phyloP scores from a whole-genome alignment of 2,888 invertebrate species.

The Drosophila ezoana region DNA sequence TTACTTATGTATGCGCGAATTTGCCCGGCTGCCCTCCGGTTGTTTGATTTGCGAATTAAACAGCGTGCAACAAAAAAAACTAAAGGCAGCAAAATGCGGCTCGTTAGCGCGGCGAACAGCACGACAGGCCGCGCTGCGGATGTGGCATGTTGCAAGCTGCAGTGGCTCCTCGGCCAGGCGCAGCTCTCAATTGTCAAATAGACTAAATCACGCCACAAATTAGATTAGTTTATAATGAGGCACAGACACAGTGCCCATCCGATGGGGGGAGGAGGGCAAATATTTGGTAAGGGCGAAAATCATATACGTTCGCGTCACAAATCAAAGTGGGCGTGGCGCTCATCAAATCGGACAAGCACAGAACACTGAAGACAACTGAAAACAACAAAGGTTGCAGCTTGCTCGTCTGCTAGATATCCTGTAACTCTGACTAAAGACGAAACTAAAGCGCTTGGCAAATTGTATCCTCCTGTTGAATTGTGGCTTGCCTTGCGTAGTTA shows the following conservation, averaged over 20 bases:
- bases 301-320: neutral
- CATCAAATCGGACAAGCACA: conserved; percentile 47
- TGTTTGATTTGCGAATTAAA: conserved; percentile 80
- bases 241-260: neutral
- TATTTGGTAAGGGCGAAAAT: neutral
- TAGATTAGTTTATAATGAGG: conserved; percentile 61
- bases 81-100: conserved; percentile 20
- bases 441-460: no score
- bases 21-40: conserved; percentile 67
- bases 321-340: conserved; percentile 54
- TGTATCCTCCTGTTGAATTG: no score
- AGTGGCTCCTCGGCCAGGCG: neutral
- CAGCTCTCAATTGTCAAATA: conserved; percentile 49
- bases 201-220: conserved; percentile 37
- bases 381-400: neutral
- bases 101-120: conserved; percentile 52
- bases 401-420: neutral
- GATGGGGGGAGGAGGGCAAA: neutral
- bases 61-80: conserved; percentile 39
- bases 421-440: neutral
- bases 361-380: neutral
- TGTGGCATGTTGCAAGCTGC: neutral
- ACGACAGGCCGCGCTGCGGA: neutral
- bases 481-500: no score
- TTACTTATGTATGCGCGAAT: conserved; percentile 78